Evolutionary conservation across 2,797 vertebrate genomes (phyloP).

Genomic region (Sciurus carolinensis): DNA sequence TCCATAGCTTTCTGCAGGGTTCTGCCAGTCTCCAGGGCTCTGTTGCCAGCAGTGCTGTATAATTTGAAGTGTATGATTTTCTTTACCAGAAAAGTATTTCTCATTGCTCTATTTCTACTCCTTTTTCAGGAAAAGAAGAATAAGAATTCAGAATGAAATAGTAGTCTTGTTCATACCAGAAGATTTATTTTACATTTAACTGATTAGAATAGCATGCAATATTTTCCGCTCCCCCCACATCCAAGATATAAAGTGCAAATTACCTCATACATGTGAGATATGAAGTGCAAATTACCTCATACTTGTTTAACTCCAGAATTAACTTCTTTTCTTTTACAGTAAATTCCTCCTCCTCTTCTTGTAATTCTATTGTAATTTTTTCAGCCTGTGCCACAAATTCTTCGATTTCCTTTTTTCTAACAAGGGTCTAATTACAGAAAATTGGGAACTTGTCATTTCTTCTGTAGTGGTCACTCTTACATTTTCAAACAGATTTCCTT

Average conservation of each 20-base stretch:
- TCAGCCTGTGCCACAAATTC: constrained; percentile 61
- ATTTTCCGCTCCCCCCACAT: background rate
- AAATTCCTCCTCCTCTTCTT: constrained; percentile 70
- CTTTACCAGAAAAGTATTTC: background rate
- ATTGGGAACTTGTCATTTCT: background rate
- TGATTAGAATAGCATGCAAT: background rate
- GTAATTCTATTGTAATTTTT: constrained; percentile 66
- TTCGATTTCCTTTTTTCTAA: constrained; percentile 72
- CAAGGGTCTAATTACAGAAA: constrained; percentile 79
- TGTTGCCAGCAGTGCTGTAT: background rate
- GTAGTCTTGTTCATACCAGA: background rate
- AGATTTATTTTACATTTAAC: constrained; percentile 23
- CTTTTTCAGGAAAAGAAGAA: constrained; percentile 8
- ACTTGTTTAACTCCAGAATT: constrained; percentile 66
- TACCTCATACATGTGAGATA: constrained; percentile 81
- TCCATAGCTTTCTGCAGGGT: background rate
- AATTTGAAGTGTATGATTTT: background rate
- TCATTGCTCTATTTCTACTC: background rate
- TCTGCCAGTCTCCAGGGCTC: background rate
- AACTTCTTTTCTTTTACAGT: constrained; percentile 60
- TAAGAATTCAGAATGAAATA: background rate
- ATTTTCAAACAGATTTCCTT: constrained; percentile 37
- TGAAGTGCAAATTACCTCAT: constrained; percentile 84
- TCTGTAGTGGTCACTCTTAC: background rate
- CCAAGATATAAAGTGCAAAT: constrained; percentile 64